phyloP scores from a whole-genome alignment of 2,888 invertebrate genomes.

The Drosophila gaucha region DNA sequence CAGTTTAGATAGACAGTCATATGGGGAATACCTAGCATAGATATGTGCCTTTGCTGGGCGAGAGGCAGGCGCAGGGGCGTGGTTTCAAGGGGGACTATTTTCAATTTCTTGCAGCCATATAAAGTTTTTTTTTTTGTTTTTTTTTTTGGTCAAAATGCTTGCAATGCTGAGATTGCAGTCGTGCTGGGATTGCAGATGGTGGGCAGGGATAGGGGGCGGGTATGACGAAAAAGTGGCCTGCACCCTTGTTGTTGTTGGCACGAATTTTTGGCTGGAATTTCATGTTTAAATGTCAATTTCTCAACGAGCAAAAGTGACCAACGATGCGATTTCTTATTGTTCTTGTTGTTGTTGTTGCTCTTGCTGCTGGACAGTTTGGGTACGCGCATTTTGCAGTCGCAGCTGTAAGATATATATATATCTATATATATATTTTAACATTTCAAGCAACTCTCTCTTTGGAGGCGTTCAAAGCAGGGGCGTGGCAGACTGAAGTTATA shows the following conservation, averaged over 20 bases:
- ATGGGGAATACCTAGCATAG: conserved; percentile 59
- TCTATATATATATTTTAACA: background rate
- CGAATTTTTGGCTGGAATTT: conserved; percentile 62
- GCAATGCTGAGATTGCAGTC: conserved; percentile 75
- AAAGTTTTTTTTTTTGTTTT: conserved; percentile 44
- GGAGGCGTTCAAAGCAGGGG: background rate
- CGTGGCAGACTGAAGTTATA: conserved; percentile 3
- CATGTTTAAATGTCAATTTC: conserved; percentile 79
- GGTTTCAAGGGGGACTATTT: conserved; percentile 45
- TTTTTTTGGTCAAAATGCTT: conserved; percentile 56
- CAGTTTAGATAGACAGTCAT: conserved; percentile 67
- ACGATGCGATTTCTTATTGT: conserved; percentile 31
- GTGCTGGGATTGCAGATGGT: conserved; percentile 46
- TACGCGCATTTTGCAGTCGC: conserved; percentile 49
- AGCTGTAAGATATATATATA: conserved; percentile 42
- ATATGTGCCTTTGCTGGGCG: background rate
- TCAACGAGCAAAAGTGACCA: conserved; percentile 75
- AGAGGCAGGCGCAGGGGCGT: background rate
- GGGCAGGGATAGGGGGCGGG: background rate
- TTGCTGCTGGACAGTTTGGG: conserved; percentile 14
- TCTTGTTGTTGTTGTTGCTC: conserved; percentile 22
- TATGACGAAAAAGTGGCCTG: conserved; percentile 63
- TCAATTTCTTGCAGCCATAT: conserved; percentile 75
- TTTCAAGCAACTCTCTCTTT: background rate
- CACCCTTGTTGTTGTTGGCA: conserved; percentile 60